phyloP scores from a whole-genome alignment of 1,140 invertebrate genomes.

The Andricus grossulariae region DNA sequence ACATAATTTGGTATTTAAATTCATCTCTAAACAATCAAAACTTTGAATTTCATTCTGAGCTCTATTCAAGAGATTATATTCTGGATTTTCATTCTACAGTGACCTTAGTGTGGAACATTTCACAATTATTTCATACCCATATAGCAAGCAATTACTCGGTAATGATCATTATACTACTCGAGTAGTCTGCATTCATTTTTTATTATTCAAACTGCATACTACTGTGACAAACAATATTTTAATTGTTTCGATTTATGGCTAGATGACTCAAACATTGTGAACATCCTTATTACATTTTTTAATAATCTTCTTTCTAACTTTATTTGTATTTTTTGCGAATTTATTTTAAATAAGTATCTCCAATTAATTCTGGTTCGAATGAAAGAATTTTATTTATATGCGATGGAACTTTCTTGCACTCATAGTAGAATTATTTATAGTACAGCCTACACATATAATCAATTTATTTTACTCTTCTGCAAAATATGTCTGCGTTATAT shows the following conservation, averaged over 20 bases:
- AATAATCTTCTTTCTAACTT: no score
- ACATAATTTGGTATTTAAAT: no score
- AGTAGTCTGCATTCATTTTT: slow-evolving; percentile 10
- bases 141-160: neutral
- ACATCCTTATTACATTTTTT: no score
- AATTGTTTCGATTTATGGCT: neutral
- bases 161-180: neutral
- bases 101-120: neutral
- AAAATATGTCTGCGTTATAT: neutral
- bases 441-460: neutral
- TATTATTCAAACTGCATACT: slow-evolving; percentile 1
- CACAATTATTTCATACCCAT: neutral
- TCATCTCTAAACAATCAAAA: no score
- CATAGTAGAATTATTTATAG: slow-evolving; percentile 3
- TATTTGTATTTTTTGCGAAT: no score
- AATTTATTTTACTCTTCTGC: neutral
- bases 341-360: no score
- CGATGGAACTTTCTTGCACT: neutral
- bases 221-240: neutral
- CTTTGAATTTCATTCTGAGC: no score
- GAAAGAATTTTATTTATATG: neutral
- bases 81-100: no score
- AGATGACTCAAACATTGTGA: no score
- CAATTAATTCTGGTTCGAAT: no score
- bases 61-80: no score